Base-by-base conservation (phyloP, 2,888 invertebrate species). In the Drosophila pullipes region DNA sequence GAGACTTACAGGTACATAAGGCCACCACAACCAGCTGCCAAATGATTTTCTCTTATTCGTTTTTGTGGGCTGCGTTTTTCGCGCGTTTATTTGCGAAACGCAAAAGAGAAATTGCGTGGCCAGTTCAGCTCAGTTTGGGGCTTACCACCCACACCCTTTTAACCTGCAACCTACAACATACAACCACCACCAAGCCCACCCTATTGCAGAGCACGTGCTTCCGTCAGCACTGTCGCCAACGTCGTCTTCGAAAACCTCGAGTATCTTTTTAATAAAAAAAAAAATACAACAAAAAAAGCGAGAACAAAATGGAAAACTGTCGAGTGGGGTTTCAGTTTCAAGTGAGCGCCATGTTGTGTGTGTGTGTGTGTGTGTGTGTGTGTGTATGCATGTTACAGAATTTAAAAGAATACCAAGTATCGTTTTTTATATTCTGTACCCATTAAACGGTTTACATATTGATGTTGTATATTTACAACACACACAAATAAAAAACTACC, bases 281-380 rank as follows among this genome's bases (percentile, higher is more conserved):
- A 30, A 16, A 10, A 28, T 25, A 35, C 22, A 54, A 25, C 16
- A 39, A 30, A 13, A 55, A 28, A 16, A 25, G 16, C 9, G 1
- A 41, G 39, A 58, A 50, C 52, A 35, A 47, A 54, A 28, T 53
- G 58, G 44, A 72, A 62, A 65, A 66, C 71, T 70, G 58, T 74
- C 79, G 70, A 82, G 82, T 83, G 77, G 65, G 75, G 77, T 74
- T 76, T 86, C 77, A 66, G 70, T 72, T 83, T 83, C 77, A 75
- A 84, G 83, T 83, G 84, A 64, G 52, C 77, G 49, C 13, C 66
- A 72, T 78, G 81, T 81, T 81, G 49, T 41, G 16, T 25, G 6
- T 66, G 58, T 69, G 28, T 66, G 52, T 57, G 44, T 47, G 61
- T 65, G 37, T 64, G 44, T 60, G 47, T 41, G 22, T 22, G 22